A percentile compares a stretch with the other conserved stretches of the same genome.
phyloP scores from a whole-genome alignment of 2,888 invertebrate genomes.

The Napeogenes inachia region DNA sequence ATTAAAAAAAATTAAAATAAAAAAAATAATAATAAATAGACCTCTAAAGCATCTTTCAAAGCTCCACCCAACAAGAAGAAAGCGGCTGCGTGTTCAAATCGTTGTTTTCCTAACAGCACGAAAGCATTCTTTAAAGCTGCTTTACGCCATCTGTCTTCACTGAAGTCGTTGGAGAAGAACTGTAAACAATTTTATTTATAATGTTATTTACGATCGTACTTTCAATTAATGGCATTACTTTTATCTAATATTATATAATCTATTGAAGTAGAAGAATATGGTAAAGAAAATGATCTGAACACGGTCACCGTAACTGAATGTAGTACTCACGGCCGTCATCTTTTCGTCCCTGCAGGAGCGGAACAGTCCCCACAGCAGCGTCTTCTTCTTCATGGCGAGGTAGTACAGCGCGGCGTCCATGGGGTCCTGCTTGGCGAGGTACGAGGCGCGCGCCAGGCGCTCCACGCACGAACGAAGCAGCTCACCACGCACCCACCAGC shows the following conservation, averaged over 20 bases:
- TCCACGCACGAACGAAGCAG: slow-evolving; percentile 91
- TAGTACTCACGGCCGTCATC: slow-evolving; percentile 83
- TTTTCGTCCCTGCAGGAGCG: slow-evolving; percentile 90
- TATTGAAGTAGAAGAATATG: too few relatives aligned
- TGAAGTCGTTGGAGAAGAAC: slow-evolving; percentile 97
- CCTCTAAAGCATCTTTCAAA: slow-evolving; percentile 96
- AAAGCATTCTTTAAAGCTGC: slow-evolving; percentile 99
- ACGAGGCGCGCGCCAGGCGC: slow-evolving; percentile 95
- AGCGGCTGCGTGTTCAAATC: slow-evolving; percentile 98
- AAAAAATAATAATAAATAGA: slow-evolving; percentile 44
- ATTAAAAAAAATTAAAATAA: too few relatives aligned
- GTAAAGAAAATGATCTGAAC: too few relatives aligned
- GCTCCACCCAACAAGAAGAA: slow-evolving; percentile 98
- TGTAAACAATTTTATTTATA: slow-evolving; percentile 34
- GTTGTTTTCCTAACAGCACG: slow-evolving; percentile 94
- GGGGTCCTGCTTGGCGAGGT: slow-evolving; percentile 94
- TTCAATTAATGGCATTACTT: too few relatives aligned
- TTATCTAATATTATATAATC: too few relatives aligned
- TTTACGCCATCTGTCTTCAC: slow-evolving; percentile 95
- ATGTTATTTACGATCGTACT: too few relatives aligned
- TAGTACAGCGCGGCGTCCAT: slow-evolving; percentile 98
- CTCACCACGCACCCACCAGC: slow-evolving; percentile 96
- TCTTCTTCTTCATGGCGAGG: slow-evolving; percentile 98
- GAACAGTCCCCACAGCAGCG: slow-evolving; percentile 96
- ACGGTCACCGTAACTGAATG: neutral